A percentile compares a stretch with the other conserved stretches of the same genome.
Evolutionary conservation across 2,797 vertebrate genomes (phyloP).

Genomic region (Corythornis leucogaster): DNA sequence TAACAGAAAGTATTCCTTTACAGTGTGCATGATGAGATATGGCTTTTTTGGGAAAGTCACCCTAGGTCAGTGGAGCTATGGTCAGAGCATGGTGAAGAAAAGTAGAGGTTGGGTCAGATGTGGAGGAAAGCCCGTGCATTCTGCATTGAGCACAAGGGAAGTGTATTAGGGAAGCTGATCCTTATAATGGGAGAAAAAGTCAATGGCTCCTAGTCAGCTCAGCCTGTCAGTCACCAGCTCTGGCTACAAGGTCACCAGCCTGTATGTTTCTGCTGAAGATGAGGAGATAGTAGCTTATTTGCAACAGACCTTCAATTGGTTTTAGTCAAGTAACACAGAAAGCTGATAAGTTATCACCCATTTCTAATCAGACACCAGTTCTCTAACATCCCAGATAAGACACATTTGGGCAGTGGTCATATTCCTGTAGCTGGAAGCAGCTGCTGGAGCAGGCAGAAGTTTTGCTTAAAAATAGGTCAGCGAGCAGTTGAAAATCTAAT

Average conservation of each 20-base stretch:
- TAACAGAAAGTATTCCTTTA: background rate
- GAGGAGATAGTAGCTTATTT: background rate
- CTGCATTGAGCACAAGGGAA: background rate
- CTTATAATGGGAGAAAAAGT: background rate
- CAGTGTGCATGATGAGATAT: background rate
- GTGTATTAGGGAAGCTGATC: background rate
- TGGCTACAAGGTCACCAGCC: background rate
- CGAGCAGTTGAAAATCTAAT: background rate
- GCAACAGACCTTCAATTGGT: background rate
- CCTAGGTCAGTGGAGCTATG: background rate
- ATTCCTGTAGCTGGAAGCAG: background rate
- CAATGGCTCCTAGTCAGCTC: background rate
- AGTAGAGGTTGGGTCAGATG: background rate
- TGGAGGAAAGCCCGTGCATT: accelerated
- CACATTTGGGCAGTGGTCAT: background rate
- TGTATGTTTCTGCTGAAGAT: background rate
- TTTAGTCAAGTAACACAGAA: background rate
- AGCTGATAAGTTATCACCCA: background rate
- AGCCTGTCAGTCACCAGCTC: background rate
- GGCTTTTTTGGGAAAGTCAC: background rate
- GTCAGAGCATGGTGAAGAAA: background rate
- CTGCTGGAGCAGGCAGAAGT: background rate
- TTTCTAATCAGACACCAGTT: background rate
- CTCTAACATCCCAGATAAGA: background rate
- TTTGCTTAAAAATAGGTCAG: background rate